Base-by-base conservation (phyloP, 2,113 vertebrate genomes). In the Cyphomyrus plagiostoma region DNA sequence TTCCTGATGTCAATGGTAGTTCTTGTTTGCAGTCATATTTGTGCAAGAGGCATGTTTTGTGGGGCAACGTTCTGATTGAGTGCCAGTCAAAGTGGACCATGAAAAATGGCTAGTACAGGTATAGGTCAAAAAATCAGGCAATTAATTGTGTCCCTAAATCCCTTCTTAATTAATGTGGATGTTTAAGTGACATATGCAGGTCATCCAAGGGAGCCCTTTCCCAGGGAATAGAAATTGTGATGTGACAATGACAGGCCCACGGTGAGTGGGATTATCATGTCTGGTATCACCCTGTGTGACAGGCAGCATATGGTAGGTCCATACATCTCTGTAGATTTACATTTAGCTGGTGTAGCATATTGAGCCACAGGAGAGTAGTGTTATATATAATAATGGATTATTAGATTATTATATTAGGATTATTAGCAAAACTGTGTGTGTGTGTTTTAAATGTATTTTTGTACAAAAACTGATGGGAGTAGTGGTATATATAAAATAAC, bases 381-480 rank as follows among this genome's bases (percentile, higher is more conserved):
- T 83, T 3, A 83, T 21, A 42, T 5, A 3, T 35, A 35, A 35
- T 35, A 35, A 35, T 35, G 35, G 35, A 35, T 35, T 35, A 35
- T n/a, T 70, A 85, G 52, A 56, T 21, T 21, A 56, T 21, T 21
- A 21, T 5, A 21, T 56, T 56, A 56, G 53, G 19, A 56, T 21
- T 56, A 56, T 56, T 56, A 56, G 53, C 11, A 19, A 56, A 53
- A 53, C 52, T 19, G 91, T 85, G 56, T 58, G 53, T 92, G 93
- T 35, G 35, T 35, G 35, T 35, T 92, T 42, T 92, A 83, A 39
- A 17, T 30, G 4, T 30, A 17, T 89, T 90, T 62, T 82, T 56
- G 84, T 11, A 90, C 88, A 89, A 85, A 90, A 92, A 91, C 62
- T 50, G 46, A 89, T 89, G 89, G 87, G 91, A 92, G 88, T 87